These are phyloP conservation scores for Cinara cedri DNA, from an alignment of 2,888 invertebrate genomes.

Conservation along the genomic window DNA sequence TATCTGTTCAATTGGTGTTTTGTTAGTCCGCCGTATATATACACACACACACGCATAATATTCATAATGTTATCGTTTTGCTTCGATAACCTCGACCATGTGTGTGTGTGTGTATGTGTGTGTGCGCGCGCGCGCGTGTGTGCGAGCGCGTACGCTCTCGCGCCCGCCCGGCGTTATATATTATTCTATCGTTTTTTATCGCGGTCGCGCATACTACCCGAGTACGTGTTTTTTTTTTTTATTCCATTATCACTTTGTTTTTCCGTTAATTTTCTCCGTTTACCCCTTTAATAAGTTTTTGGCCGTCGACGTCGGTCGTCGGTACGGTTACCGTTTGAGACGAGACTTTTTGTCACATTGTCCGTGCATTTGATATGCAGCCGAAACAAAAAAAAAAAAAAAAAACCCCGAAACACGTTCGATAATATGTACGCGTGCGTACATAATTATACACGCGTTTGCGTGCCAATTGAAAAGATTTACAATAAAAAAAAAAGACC, in stretches of 20 bases:
- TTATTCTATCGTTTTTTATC: constrained; percentile 7
- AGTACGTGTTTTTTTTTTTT: constrained; percentile 7
- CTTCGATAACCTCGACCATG: constrained; percentile 50
- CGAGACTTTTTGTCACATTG: too few relatives aligned
- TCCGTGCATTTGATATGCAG: too few relatives aligned
- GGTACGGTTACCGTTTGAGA: too few relatives aligned
- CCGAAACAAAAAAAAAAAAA: too few relatives aligned
- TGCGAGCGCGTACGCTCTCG: background rate
- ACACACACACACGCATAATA: too few relatives aligned
- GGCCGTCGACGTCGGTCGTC: too few relatives aligned
- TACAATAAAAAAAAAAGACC: too few relatives aligned
- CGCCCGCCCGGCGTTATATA: background rate
- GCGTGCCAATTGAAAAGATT: too few relatives aligned
- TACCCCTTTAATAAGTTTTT: constrained; percentile 5
- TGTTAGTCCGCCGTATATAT: constrained; percentile 45
- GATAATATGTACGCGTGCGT: too few relatives aligned
- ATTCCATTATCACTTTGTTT: background rate
- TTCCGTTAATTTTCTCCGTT: background rate
- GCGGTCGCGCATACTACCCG: constrained; percentile 32
- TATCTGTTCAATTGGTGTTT: constrained; percentile 52
- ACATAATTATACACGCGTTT: too few relatives aligned
- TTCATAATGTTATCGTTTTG: constrained; percentile 34
- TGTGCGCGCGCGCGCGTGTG: background rate
- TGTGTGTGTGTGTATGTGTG: background rate
- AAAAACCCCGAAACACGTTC: too few relatives aligned